These are phyloP conservation scores for Sitodiplosis mosellana DNA, from an alignment of 1,140 invertebrate genomes.

Conservation along the genomic window DNA sequence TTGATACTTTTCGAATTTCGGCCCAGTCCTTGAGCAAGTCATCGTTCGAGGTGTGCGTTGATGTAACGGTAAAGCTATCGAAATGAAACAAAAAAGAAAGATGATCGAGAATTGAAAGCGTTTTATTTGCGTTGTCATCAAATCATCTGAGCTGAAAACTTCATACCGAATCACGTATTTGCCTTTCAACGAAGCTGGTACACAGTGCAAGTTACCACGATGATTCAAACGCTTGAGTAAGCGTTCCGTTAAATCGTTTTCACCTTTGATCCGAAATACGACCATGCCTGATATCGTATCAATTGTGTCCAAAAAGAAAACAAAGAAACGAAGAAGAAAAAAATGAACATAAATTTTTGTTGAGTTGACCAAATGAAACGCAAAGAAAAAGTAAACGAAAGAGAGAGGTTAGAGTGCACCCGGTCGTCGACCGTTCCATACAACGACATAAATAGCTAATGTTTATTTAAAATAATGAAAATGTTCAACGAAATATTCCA, in stretches of 20 bases:
- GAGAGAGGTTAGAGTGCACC: no score
- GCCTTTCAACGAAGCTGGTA: slow-evolving; percentile 76
- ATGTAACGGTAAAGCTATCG: slow-evolving; percentile 72
- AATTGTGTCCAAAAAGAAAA: background rate
- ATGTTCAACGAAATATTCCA: no score
- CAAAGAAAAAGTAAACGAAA: no score
- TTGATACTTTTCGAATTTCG: slow-evolving; percentile 64
- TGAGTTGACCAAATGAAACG: no score
- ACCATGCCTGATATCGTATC: slow-evolving; percentile 49
- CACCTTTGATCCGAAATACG: slow-evolving; percentile 74
- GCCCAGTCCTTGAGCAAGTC: slow-evolving; percentile 83
- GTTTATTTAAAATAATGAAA: no score
- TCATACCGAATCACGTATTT: slow-evolving; percentile 61
- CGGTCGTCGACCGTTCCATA: no score
- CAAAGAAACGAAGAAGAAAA: background rate
- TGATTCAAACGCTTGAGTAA: slow-evolving; percentile 75
- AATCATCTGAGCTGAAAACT: no score
- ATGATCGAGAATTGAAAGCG: no score
- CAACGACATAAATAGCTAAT: no score
- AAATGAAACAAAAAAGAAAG: slow-evolving; percentile 35
- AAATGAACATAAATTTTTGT: background rate
- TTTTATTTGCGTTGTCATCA: no score
- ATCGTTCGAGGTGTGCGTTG: slow-evolving; percentile 67
- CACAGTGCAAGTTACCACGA: slow-evolving; percentile 72
- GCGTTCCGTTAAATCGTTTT: slow-evolving; percentile 67